Evolutionary conservation across 2,113 vertebrate species (phyloP).

Genomic region (Paramisgurnus dabryanus): DNA sequence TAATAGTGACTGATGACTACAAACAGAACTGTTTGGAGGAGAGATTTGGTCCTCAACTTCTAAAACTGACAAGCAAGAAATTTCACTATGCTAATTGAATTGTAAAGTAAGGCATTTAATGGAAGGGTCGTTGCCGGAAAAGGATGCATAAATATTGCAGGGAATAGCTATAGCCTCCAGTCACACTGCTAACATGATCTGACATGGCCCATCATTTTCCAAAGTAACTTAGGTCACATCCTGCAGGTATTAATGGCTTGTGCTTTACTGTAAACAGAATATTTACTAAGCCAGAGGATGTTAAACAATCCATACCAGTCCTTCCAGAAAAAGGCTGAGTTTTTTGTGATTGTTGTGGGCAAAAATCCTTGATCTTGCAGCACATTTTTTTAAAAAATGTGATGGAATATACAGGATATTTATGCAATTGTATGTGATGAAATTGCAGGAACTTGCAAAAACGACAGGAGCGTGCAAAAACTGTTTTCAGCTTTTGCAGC

Average conservation of each 20-base stretch:
- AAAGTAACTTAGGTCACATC: not conserved
- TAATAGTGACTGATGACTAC: not conserved
- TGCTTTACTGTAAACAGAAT: constrained; percentile 15
- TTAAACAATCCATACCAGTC: too few species aligned
- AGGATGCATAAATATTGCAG: constrained; percentile 39
- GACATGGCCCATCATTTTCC: constrained; percentile 32
- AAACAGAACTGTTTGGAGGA: not conserved
- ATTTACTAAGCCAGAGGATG: not conserved
- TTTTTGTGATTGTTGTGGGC: too few species aligned
- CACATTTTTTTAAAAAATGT: too few species aligned
- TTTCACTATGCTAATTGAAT: constrained; percentile 43
- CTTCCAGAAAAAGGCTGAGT: too few species aligned
- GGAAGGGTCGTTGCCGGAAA: not conserved
- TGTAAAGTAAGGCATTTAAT: constrained; percentile 16
- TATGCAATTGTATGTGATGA: too few species aligned
- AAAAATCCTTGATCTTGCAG: too few species aligned
- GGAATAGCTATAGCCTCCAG: constrained; percentile 36
- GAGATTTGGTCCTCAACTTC: not conserved
- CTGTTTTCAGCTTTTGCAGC: too few species aligned
- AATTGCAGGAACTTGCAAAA: too few species aligned
- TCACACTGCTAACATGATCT: constrained; percentile 25
- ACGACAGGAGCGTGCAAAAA: too few species aligned
- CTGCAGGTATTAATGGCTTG: constrained; percentile 1
- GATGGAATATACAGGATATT: too few species aligned
- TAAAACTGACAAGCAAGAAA: constrained; percentile 29